Evolutionary conservation across 2,113 vertebrate genomes (phyloP).

Genomic region (Upupa epops): DNA sequence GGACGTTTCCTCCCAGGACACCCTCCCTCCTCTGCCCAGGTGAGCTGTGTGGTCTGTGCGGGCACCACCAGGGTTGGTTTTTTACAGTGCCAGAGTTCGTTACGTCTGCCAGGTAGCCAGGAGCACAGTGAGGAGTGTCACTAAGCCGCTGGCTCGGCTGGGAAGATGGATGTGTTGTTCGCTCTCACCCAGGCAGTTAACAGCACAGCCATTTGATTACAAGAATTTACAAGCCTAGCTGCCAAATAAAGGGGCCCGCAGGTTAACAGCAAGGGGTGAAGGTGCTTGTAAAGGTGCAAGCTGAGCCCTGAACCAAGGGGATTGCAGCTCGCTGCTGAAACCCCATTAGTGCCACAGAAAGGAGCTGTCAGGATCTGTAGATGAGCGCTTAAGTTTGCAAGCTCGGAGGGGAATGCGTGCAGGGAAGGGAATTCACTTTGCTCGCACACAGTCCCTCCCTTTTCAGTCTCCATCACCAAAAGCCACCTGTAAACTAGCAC

Average conservation of each 20-base stretch:
- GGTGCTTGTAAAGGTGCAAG: slow-evolving; percentile 63
- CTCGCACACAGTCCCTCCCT: not conserved
- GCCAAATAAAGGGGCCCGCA: slow-evolving; percentile 4
- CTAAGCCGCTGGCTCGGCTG: slow-evolving; percentile 50
- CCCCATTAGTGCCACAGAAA: slow-evolving; percentile 55
- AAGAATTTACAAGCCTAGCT: slow-evolving; percentile 65
- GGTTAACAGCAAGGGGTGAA: slow-evolving; percentile 63
- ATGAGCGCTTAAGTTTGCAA: slow-evolving; percentile 47
- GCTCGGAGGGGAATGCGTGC: not conserved
- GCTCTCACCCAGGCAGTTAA: slow-evolving; percentile 44
- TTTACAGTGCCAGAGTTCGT: slow-evolving; percentile 14
- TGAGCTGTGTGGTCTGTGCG: not conserved
- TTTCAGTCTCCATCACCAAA: not conserved
- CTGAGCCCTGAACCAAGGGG: slow-evolving; percentile 59
- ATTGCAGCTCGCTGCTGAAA: slow-evolving; percentile 40
- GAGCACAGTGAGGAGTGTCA: not conserved
- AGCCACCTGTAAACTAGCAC: not conserved
- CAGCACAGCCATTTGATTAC: slow-evolving; percentile 62
- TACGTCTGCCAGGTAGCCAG: slow-evolving; percentile 14
- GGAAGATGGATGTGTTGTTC: slow-evolving; percentile 68
- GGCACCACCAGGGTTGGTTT: not conserved
- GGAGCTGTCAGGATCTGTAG: slow-evolving; percentile 48
- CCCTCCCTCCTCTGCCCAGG: not conserved
- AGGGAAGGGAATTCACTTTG: slow-evolving; percentile 27
- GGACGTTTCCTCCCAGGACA: not conserved